A percentile compares a stretch with the other conserved stretches of the same genome.
Conservation (phyloP, 2,113 vertebrate genomes). For the Ceyx margarethae region DNA sequence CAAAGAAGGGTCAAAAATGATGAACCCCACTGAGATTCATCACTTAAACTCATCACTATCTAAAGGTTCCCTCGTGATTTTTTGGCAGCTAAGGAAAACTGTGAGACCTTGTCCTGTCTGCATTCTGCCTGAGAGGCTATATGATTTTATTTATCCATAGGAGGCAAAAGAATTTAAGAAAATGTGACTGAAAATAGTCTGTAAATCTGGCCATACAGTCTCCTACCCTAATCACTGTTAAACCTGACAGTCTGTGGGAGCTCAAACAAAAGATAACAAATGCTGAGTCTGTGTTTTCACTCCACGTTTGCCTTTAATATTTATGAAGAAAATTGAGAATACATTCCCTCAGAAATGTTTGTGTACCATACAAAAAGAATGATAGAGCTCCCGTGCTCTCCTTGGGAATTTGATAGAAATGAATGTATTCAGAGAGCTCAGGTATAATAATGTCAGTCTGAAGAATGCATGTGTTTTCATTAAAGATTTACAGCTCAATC, state of each 20-base stretch:
- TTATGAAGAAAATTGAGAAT: constrained; percentile 35
- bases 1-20: not conserved
- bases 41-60: not conserved
- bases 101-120: not conserved
- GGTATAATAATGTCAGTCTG: not conserved
- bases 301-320: not conserved
- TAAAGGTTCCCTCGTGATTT: not conserved
- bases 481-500: constrained; percentile 34
- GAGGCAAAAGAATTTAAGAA: not conserved
- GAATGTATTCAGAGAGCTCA: not conserved
- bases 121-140: not conserved
- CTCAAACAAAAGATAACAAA: not conserved
- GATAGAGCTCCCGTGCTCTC: not conserved
- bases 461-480: constrained; percentile 10
- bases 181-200: not conserved
- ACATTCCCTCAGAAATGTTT: constrained; percentile 24
- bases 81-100: not conserved
- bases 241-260: not conserved
- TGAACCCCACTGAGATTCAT: not conserved
- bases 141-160: not conserved
- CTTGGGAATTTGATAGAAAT: constrained; percentile 6
- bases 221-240: not conserved
- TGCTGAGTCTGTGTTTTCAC: not conserved
- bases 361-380: not conserved
- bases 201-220: not conserved